Conservation (phyloP, 2,797 vertebrate genomes). For the Artibeus jamaicensis region DNA sequence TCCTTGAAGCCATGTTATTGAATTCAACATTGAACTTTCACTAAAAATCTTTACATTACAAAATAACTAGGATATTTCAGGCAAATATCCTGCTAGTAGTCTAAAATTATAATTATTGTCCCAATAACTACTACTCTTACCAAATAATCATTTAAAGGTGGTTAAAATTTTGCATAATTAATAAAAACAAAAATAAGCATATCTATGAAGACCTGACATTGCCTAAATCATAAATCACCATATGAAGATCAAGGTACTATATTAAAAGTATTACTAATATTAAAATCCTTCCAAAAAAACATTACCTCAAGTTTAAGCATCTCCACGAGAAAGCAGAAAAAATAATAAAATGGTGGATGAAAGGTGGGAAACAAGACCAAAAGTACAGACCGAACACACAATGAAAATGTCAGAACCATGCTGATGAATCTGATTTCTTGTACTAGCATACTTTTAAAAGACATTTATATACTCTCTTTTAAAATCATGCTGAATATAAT, state of each 20-base stretch:
- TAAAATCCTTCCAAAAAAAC: slow-evolving; percentile 67
- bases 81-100: not conserved
- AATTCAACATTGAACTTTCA: slow-evolving; percentile 27
- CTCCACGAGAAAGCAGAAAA: slow-evolving; percentile 86
- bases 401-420: slow-evolving; percentile 60
- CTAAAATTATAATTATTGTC: not conserved
- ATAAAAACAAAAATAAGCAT: slow-evolving; percentile 46
- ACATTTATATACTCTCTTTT: not conserved
- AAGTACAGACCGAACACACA: slow-evolving; percentile 61
- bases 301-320: slow-evolving; percentile 91
- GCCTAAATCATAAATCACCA: slow-evolving; percentile 52
- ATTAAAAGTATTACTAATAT: slow-evolving; percentile 5
- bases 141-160: slow-evolving; percentile 55
- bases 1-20: not conserved
- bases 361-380: slow-evolving; percentile 77
- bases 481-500: not conserved
- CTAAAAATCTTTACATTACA: slow-evolving; percentile 16
- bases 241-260: not conserved
- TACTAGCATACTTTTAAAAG: not conserved
- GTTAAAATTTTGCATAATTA: slow-evolving; percentile 38
- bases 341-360: slow-evolving; percentile 79
- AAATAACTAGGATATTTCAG: slow-evolving; percentile 40
- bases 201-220: slow-evolving; percentile 51
- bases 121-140: slow-evolving; percentile 40
- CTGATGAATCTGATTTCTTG: not conserved